Conservation (phyloP, 1,140 invertebrate species). For the Drosophila subobscura region DNA sequence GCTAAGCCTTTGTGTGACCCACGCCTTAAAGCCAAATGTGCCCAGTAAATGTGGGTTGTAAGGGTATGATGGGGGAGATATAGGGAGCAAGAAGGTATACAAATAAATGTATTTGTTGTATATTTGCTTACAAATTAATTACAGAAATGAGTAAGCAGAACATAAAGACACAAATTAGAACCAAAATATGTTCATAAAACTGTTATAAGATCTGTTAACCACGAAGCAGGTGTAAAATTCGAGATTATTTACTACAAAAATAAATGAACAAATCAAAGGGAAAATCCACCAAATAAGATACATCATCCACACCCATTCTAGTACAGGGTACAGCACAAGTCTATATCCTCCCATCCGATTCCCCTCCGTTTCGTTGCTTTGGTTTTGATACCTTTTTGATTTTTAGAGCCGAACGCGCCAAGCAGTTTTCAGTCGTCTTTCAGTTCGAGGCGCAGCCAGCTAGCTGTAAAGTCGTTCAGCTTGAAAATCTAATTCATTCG, state of each 20-base stretch:
- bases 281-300: too few relatives aligned
- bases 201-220: too few relatives aligned
- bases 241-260: too few relatives aligned
- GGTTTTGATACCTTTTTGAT: slow-evolving; percentile 59
- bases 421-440: slow-evolving; percentile 12
- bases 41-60: neutral
- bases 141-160: too few relatives aligned
- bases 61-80: slow-evolving; percentile 2
- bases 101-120: neutral
- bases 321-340: too few relatives aligned
- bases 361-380: slow-evolving; percentile 22
- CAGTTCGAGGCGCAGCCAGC: slow-evolving; percentile 15
- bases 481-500: slow-evolving; percentile 75
- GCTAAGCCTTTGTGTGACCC: slow-evolving; percentile 43
- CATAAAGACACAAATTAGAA: too few relatives aligned
- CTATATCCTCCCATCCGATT: neutral
- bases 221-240: too few relatives aligned
- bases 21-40: slow-evolving; percentile 29
- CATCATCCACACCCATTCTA: too few relatives aligned
- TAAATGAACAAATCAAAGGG: too few relatives aligned
- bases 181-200: too few relatives aligned
- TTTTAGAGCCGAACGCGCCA: slow-evolving; percentile 67
- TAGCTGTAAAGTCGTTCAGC: slow-evolving; percentile 64
- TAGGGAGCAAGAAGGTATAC: neutral
- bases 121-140: neutral